Percentiles rank a stretch among this genome's conserved stretches.
phyloP scores from a whole-genome alignment of 2,797 vertebrate species.

The Onychomys arenicola region DNA sequence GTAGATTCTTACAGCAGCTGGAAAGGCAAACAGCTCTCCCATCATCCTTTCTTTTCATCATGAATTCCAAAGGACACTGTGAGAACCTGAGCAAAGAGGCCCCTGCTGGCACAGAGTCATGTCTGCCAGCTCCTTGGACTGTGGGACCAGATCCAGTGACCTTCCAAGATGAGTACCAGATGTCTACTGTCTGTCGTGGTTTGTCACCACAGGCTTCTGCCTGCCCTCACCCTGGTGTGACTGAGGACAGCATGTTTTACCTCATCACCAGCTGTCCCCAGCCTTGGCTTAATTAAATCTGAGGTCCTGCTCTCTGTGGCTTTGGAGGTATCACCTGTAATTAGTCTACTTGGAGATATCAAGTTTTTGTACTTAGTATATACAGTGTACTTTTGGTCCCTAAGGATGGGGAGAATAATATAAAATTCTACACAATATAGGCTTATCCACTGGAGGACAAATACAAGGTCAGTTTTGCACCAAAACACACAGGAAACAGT shows the following conservation, averaged over 20 bases:
- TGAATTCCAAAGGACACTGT: not conserved
- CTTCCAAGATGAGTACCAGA: not conserved
- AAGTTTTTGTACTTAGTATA: conserved; percentile 36
- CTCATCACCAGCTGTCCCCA: not conserved
- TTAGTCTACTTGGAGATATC: conserved; percentile 56
- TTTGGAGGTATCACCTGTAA: conserved; percentile 25
- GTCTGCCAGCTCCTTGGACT: not conserved
- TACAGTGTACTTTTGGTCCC: conserved; percentile 30
- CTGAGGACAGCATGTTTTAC: not conserved
- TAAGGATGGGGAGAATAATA: not conserved
- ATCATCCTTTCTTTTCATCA: not conserved
- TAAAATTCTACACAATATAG: not conserved
- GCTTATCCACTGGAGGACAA: not conserved
- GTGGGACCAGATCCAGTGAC: not conserved
- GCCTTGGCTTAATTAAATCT: conserved; percentile 32
- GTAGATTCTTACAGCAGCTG: not conserved
- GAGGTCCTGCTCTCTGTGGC: not conserved
- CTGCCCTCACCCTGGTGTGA: not conserved
- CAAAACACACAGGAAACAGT: not conserved
- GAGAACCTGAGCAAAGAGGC: not conserved
- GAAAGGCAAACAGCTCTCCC: not conserved
- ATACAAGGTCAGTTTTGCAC: not conserved
- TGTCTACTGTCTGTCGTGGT: not conserved
- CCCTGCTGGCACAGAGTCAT: not conserved
- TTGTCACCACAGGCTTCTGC: not conserved